Base-by-base conservation (phyloP, 2,113 vertebrate genomes). In the Pygathrix nemaeus region DNA sequence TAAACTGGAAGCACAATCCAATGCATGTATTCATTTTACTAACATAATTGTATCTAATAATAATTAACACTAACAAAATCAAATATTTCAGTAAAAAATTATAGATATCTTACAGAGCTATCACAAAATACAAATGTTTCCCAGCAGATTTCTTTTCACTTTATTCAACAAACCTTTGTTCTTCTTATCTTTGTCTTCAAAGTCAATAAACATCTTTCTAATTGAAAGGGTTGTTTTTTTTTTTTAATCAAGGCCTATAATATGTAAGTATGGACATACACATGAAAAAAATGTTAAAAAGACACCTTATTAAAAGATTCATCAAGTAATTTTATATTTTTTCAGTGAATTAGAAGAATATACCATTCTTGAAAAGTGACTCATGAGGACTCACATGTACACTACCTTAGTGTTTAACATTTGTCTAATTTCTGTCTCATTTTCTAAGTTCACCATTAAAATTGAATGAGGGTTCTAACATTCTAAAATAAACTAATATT, bases 41-140 rank as follows among this genome's bases (percentile, higher is more conserved):
- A 30, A 80, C 11, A 57, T 59, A 55, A 30, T 35, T 75, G 25
- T n/a, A 93, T 55, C 6, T 70, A 87, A 89, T 16, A 86, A 76
- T 35, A 73, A 75, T 95, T 64, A 84, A 72, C 16, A 82, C 3
- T 76, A 88, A 50, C 45, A 17, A 97, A 78, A 57, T 68, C 50
- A 91, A 88, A 75, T 30, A 80, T 85, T 90, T 91, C 85, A 59
- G n/a, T 61, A 55, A 92, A 94, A 81, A 93, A 9, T 40, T 48
- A 3, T 20, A 52, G 59, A 76, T 27, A 78, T 61, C 50, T 81
- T 40, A 84, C 6, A 93, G 35, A 84, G 25, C 20, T 59, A 16
- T 30, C 6, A 38, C 21, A 68, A 94, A 93, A 81, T 25, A 40
- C 25, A 50, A 88, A 59, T 78, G 0, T 35, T 78, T 85, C 13